Percentiles rank a stretch among this genome's conserved stretches.
These are phyloP conservation scores for Anorthoa munda DNA, from an alignment of 2,888 invertebrate species.

Conservation along the genomic window DNA sequence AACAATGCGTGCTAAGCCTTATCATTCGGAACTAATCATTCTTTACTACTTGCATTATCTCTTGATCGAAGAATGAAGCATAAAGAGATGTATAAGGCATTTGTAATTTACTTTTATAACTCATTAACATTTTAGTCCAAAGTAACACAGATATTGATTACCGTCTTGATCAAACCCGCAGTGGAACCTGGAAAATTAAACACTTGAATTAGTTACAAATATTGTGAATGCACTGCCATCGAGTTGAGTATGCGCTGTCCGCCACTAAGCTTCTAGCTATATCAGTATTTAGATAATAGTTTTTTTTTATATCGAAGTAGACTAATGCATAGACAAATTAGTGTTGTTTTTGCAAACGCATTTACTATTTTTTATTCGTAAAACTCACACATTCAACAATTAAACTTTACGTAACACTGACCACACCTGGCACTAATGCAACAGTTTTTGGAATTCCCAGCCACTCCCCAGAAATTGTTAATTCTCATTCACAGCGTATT, in stretches of 20 bases:
- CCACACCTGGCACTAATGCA: slow-evolving; percentile 46
- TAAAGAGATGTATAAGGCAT: slow-evolving; percentile 12
- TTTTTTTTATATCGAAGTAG: slow-evolving; percentile 78
- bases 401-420: slow-evolving; percentile 52
- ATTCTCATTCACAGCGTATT: slow-evolving; percentile 1
- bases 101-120: slow-evolving; percentile 10
- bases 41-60: slow-evolving; percentile 24
- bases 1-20: too few species aligned
- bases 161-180: slow-evolving; percentile 15
- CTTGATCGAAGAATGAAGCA: slow-evolving; percentile 28
- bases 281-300: slow-evolving; percentile 75
- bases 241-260: slow-evolving; percentile 77
- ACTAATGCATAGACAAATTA: slow-evolving; percentile 74
- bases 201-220: slow-evolving; percentile 28
- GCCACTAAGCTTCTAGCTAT: slow-evolving; percentile 80
- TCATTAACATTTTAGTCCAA: slow-evolving; percentile 11
- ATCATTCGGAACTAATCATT: background rate
- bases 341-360: slow-evolving; percentile 55
- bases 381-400: slow-evolving; percentile 39
- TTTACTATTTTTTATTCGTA: slow-evolving; percentile 46
- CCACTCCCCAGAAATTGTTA: slow-evolving; percentile 4
- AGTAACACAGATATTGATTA: slow-evolving; percentile 11
- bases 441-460: slow-evolving; percentile 6
- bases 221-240: slow-evolving; percentile 83
- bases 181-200: slow-evolving; percentile 39